Conservation (phyloP, 2,888 invertebrate genomes). For the Resseliella maxima region DNA sequence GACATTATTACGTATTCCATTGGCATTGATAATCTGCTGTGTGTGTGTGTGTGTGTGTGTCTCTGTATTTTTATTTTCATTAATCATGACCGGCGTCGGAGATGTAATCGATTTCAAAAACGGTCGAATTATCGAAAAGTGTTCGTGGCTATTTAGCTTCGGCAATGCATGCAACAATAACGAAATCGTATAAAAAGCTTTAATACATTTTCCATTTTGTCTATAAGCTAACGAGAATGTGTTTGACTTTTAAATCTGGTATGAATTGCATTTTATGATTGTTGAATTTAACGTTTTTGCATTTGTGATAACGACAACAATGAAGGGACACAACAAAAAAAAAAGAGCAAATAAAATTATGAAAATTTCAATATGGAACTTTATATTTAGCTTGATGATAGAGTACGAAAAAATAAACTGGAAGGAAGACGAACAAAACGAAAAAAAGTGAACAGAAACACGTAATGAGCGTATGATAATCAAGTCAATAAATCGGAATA, state of each 20-base stretch:
- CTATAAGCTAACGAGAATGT: not conserved
- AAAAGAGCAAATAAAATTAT: not conserved
- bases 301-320: constrained; percentile 7
- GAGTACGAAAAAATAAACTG: not conserved
- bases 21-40: constrained; percentile 53
- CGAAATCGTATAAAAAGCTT: not conserved
- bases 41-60: no score
- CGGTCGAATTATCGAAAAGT: not conserved
- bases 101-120: constrained; percentile 27
- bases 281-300: not conserved
- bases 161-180: no score
- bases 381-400: not conserved
- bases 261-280: constrained; percentile 8
- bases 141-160: no score
- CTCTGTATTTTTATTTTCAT: no score
- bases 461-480: constrained; percentile 29
- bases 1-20: constrained; percentile 44
- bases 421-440: no score
- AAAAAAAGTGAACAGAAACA: not conserved
- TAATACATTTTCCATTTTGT: not conserved
- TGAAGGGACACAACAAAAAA: not conserved
- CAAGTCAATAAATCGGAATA: constrained; percentile 40
- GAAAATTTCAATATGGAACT: not conserved
- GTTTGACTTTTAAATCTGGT: not conserved
- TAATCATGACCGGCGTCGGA: constrained; percentile 12